Base-by-base conservation (phyloP, 2,797 vertebrate species). In the Liasis olivaceus region DNA sequence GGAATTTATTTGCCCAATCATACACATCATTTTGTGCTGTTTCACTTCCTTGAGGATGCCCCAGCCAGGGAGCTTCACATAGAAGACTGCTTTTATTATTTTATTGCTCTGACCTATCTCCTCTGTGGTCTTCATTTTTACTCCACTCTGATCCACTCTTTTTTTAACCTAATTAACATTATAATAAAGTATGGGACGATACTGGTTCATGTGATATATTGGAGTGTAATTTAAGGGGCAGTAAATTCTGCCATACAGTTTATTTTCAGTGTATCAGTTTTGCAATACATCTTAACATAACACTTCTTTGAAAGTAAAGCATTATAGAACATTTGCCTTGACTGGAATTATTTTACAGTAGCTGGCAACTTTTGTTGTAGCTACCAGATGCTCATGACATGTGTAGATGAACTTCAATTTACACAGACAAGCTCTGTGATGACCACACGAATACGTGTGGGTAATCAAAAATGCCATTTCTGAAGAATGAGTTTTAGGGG, bases 401-500 rank as follows among this genome's bases (percentile, higher is more conserved):
- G 54, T 5, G 51, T 62, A 60, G 59, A 77, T 5, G 0, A 17
- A 47, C 86, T 87, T 94, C 0, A 3, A 66, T 0, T 66, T 13
- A 72, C 0, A 0, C 0, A 2, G 81, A 81, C 60, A 56, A 26
- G 66, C 47, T 93, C 12, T 28, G 1, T 3, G 92, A 93, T 94
- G 90, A 90, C 87, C 26, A 72, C 6, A 94, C 92, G 91, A 90
- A 51, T 93, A 91, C 0, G 94, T 96, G 69, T 64, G 93, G 95
- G 92, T 91, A 94, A 89, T 94, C 92, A 94, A 92, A 93, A 95
- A 95, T 96, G 92, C 85, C 93, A 69, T 95, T 96, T 94, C 93
- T 63, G 69, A 96, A 91, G 94, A 94, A 92, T 90, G 93, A 91
- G 89, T 95, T 90, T 96, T 96, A 94, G 85, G 92, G 93, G 95